phyloP scores from a whole-genome alignment of 2,888 invertebrate species.

The Adineta ricciae region DNA sequence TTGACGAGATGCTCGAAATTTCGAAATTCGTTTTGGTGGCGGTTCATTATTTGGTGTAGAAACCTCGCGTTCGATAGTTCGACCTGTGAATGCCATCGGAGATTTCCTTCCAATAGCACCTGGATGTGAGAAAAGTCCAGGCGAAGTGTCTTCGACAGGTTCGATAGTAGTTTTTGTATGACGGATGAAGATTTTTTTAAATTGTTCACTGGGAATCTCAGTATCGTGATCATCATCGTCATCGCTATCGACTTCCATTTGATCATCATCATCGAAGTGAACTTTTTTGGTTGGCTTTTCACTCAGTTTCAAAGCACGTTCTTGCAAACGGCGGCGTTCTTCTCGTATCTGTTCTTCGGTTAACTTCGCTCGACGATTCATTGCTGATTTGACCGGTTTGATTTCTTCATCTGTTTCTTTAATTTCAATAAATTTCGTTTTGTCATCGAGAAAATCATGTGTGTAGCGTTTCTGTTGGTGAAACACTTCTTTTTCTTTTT shows the following conservation, averaged over 20 bases:
- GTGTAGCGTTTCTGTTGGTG: slow-evolving; percentile 23
- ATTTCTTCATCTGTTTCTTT: slow-evolving; percentile 25
- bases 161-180: slow-evolving; percentile 3
- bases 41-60: background rate
- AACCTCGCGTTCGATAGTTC: slow-evolving; percentile 22
- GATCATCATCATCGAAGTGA: background rate
- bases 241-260: slow-evolving; percentile 18
- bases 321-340: slow-evolving; percentile 21
- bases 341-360: slow-evolving; percentile 29
- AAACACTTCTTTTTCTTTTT: slow-evolving; percentile 24
- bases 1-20: slow-evolving; percentile 28
- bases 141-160: background rate
- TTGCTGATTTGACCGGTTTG: background rate
- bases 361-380: background rate
- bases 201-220: background rate
- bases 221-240: slow-evolving; percentile 19
- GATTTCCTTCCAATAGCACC: slow-evolving; percentile 21
- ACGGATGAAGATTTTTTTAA: background rate
- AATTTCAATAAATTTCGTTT: slow-evolving; percentile 28
- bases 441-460: slow-evolving; percentile 27
- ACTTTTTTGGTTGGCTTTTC: background rate
- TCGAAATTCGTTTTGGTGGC: slow-evolving; percentile 19
- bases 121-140: slow-evolving; percentile 18
- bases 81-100: slow-evolving; percentile 29
- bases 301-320: slow-evolving; percentile 24